These are phyloP conservation scores for Aelia acuminata DNA, from an alignment of 2,888 invertebrate genomes.

Conservation along the genomic window DNA sequence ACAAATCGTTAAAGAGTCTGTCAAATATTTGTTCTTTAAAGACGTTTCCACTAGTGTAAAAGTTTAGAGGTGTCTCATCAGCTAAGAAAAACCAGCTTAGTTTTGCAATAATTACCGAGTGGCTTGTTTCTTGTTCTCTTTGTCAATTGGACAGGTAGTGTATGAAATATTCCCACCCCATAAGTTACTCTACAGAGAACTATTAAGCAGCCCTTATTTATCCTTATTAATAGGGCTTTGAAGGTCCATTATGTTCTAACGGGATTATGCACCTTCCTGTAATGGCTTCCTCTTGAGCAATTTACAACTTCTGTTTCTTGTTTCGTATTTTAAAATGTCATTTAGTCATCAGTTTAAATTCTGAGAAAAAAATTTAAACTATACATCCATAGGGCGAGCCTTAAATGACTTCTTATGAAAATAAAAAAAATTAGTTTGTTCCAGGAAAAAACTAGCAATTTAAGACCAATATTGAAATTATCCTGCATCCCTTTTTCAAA, in stretches of 20 bases:
- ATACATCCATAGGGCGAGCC: too few relatives aligned
- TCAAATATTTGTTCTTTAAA: too few relatives aligned
- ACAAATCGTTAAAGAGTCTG: too few relatives aligned
- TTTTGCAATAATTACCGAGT: background rate
- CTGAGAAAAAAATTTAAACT: too few relatives aligned
- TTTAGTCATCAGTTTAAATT: too few relatives aligned
- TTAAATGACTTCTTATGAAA: too few relatives aligned
- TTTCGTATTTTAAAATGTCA: too few relatives aligned
- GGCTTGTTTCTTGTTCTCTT: background rate
- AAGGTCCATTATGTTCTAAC: conserved; percentile 29
- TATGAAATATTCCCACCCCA: background rate
- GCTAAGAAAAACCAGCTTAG: background rate
- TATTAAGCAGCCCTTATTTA: conserved; percentile 17
- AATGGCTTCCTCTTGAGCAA: conserved; percentile 12
- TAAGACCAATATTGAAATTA: too few relatives aligned
- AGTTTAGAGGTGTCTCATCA: background rate
- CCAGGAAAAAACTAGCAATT: too few relatives aligned
- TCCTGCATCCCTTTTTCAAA: too few relatives aligned
- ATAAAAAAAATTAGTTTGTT: too few relatives aligned
- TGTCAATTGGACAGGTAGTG: background rate
- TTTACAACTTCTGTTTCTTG: conserved; percentile 4
- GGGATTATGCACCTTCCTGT: conserved; percentile 30
- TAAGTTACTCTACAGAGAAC: background rate
- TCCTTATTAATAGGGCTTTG: conserved; percentile 29
- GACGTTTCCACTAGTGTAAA: background rate